phyloP scores from a whole-genome alignment of 2,888 invertebrate species.

The Pasiphila rectangulata region DNA sequence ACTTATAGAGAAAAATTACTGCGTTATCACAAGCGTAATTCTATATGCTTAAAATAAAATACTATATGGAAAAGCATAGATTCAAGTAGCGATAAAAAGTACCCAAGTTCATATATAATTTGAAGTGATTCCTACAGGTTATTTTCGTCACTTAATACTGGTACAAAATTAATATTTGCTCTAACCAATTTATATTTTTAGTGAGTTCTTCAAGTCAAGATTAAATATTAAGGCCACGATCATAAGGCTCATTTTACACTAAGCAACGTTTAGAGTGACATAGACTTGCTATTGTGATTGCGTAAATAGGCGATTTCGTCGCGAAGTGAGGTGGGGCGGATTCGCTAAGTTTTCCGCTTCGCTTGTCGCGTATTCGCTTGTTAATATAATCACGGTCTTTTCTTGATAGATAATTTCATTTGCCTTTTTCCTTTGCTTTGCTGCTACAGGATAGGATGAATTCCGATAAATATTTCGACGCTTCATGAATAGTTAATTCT shows the following conservation, averaged over 20 bases:
- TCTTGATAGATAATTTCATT: constrained; percentile 51
- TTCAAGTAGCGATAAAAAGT: no score
- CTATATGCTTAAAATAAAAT: no score
- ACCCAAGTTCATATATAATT: no score
- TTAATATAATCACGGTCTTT: constrained; percentile 64
- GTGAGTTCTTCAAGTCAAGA: no score
- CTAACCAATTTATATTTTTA: no score
- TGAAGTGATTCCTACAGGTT: no score
- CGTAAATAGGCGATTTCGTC: constrained; percentile 70
- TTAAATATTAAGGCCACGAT: background rate
- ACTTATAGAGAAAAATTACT: no score
- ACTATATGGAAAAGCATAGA: no score
- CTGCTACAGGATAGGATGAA: background rate
- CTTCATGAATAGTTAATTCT: background rate
- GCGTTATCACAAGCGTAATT: no score
- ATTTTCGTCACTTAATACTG: no score
- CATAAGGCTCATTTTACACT: constrained; percentile 1
- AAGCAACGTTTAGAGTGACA: background rate
- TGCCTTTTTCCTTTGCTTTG: constrained; percentile 10
- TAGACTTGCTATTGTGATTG: constrained; percentile 50
- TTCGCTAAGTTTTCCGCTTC: constrained; percentile 67
- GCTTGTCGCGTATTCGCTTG: constrained; percentile 59
- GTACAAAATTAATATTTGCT: no score
- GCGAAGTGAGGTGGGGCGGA: constrained; percentile 61
- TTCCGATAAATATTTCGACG: no score